Percentiles rank a stretch among this genome's conserved stretches.
These are phyloP conservation scores for Benitochromis conjunctus DNA, from an alignment of 2,113 vertebrate species.

Conservation along the genomic window DNA sequence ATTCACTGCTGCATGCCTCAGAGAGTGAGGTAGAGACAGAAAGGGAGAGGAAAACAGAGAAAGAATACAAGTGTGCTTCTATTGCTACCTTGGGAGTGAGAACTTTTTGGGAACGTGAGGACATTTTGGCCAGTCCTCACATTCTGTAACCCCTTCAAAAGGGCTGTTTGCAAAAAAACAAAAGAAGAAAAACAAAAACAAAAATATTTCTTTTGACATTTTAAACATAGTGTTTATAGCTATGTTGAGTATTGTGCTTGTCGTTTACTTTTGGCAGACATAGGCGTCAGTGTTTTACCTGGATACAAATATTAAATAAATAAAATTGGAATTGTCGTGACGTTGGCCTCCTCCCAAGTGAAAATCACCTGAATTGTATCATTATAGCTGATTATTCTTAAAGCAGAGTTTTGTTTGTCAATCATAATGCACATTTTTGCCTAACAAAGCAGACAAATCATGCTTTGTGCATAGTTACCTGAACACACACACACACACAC, in stretches of 20 bases:
- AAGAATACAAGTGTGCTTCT: background rate
- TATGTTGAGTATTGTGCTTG: background rate
- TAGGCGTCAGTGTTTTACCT: background rate
- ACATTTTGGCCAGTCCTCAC: background rate
- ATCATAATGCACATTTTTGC: background rate
- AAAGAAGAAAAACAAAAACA: background rate
- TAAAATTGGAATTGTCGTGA: background rate
- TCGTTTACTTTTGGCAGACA: background rate
- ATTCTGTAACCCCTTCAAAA: background rate
- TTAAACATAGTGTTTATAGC: background rate
- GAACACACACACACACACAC: background rate
- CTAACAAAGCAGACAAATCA: background rate
- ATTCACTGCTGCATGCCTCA: constrained; percentile 25
- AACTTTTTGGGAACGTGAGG: background rate
- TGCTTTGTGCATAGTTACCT: background rate
- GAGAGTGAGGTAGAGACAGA: background rate
- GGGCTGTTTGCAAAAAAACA: background rate
- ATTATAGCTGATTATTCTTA: background rate
- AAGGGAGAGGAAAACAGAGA: background rate
- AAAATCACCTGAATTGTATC: background rate
- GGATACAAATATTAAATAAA: background rate
- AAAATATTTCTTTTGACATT: background rate
- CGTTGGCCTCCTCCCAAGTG: background rate
- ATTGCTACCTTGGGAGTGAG: background rate
- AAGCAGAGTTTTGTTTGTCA: background rate